Conservation (phyloP, 2,888 invertebrate genomes). For the Nymphalis urticae region DNA sequence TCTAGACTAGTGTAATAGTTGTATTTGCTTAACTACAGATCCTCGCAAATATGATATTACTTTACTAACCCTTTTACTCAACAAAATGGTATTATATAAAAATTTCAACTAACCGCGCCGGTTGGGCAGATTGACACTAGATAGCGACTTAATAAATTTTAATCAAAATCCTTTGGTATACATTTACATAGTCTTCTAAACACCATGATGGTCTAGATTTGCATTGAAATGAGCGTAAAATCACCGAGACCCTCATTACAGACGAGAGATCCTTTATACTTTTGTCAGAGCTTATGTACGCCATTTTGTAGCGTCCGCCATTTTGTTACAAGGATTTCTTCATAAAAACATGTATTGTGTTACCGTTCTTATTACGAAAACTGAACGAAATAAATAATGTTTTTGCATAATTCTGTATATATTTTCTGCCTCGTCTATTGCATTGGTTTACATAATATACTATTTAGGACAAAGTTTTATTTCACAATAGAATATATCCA, state of each 20-base stretch:
- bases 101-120: conserved; percentile 8
- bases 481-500: neutral
- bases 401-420: conserved; percentile 20
- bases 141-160: conserved; percentile 63
- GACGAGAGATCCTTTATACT: conserved; percentile 64
- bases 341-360: conserved; percentile 50
- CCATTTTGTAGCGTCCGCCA: conserved; percentile 49
- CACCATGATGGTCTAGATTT: conserved; percentile 73
- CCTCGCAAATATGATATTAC: too few relatives aligned
- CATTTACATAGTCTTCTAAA: conserved; percentile 74
- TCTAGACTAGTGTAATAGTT: too few relatives aligned
- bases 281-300: conserved; percentile 65
- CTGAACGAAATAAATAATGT: conserved; percentile 29
- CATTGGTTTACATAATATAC: conserved; percentile 1
- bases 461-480: conserved; percentile 4
- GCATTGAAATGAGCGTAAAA: conserved; percentile 76
- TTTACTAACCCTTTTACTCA: neutral
- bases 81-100: conserved; percentile 15
- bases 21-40: too few relatives aligned
- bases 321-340: conserved; percentile 59
- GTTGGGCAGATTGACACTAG: conserved; percentile 10
- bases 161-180: conserved; percentile 71
- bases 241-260: conserved; percentile 73
- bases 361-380: conserved; percentile 47
- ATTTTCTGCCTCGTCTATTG: conserved; percentile 9